Evolutionary conservation across 2,113 vertebrate genomes (phyloP), one percentile per base, ranked within the genome.

Genomic region (Poecilia latipinna): DNA sequence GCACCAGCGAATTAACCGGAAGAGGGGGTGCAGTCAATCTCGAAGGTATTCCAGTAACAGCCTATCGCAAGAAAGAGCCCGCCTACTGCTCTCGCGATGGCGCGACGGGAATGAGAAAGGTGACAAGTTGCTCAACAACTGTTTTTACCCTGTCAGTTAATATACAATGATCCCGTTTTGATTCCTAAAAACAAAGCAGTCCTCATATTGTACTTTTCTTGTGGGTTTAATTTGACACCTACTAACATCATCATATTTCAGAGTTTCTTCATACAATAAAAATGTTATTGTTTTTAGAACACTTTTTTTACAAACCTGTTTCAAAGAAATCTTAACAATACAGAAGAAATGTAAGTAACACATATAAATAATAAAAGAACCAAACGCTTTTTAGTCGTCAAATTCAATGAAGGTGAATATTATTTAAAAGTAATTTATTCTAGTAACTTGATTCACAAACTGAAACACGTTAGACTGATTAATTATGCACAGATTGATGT

Each of bases 11-110:
- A 68, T 33, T 68, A 80, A 83, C 90, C 91, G 93, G 92, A 94
- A 91, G 42, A 76, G 39, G 70, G 60, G 22, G 29, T 4, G 33
- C 74, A 92, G 94, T 92, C 93, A 92, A 82, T 93, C 91, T 69
- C 13, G 17, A 1, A 8, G 42, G 85, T 90, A 74, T 72, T 87
- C 15, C 29, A 54, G 88, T 82, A 82, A 92, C 91, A 65, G 3
- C 94, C 93, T 57, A 93, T 94, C 86, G 75, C 1, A 5, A 17
- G 12, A 24, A 24, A 83, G 0, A 13, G n/a, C 78, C 91, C 90
- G 78, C 90, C 91, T 42, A 72, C 81, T 72, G 62, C n/a, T 48
- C 35, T 68, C 61, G 57, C 19, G 39, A 33, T 77, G 26, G 77
- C 66, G 74, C 85, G 66, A 68, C 62, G 37, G 64, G 12, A 62